Conservation (phyloP, 2,888 invertebrate genomes). For the Cheilosia soror region DNA sequence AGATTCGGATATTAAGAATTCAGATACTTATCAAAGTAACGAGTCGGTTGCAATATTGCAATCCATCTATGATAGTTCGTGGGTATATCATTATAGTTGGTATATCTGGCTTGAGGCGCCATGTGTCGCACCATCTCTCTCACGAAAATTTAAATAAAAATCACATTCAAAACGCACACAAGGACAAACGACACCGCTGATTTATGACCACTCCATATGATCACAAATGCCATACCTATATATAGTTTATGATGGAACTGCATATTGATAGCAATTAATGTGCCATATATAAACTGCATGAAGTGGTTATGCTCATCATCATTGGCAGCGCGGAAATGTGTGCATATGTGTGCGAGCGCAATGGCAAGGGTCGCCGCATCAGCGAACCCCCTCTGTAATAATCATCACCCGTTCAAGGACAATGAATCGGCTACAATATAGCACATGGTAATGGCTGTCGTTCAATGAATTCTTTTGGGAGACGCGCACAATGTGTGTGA, state of each 20-base stretch:
- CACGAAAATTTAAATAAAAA: slow-evolving; percentile 65
- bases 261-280: slow-evolving; percentile 74
- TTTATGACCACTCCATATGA: slow-evolving; percentile 75
- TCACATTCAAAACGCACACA: slow-evolving; percentile 59
- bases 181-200: slow-evolving; percentile 48
- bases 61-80: slow-evolving; percentile 44
- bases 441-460: slow-evolving; percentile 48
- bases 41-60: slow-evolving; percentile 50
- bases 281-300: slow-evolving; percentile 30
- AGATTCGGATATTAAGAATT: slow-evolving; percentile 55
- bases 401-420: slow-evolving; percentile 73
- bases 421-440: slow-evolving; percentile 65
- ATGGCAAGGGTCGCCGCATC: slow-evolving; percentile 12
- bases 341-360: slow-evolving; percentile 43
- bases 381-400: slow-evolving; percentile 33
- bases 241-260: slow-evolving; percentile 66
- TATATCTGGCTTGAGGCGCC: slow-evolving; percentile 53
- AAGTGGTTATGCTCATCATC: slow-evolving; percentile 55
- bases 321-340: slow-evolving; percentile 31
- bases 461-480: slow-evolving; percentile 4
- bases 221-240: slow-evolving; percentile 61
- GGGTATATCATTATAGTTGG: not conserved
- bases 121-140: slow-evolving; percentile 49
- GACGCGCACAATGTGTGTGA: slow-evolving; percentile 4
- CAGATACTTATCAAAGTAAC: slow-evolving; percentile 57